These are phyloP conservation scores for Listronotus bonariensis DNA, from an alignment of 1,140 invertebrate species.

Conservation along the genomic window DNA sequence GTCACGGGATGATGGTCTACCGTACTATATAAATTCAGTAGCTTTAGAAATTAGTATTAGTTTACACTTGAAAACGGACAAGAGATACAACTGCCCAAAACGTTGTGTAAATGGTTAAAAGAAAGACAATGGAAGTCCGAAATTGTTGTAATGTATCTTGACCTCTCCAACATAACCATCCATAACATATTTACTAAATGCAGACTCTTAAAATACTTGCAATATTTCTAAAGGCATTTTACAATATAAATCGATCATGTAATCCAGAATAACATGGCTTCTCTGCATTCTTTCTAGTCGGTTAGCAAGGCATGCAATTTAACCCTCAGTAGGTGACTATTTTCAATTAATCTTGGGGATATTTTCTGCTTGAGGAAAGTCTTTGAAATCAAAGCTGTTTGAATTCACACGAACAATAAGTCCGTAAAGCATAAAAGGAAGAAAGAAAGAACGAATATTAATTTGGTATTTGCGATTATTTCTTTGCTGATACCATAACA, in stretches of 20 bases:
- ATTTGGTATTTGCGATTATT: conserved; percentile 21
- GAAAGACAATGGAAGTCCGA: too few relatives aligned
- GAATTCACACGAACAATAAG: conserved; percentile 9
- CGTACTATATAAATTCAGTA: too few relatives aligned
- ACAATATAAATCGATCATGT: background rate
- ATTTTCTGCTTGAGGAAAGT: conserved; percentile 26
- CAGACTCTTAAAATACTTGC: too few relatives aligned
- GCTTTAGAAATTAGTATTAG: too few relatives aligned
- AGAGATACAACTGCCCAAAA: too few relatives aligned
- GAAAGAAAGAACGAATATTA: conserved; percentile 15
- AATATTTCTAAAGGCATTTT: too few relatives aligned
- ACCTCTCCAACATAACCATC: too few relatives aligned
- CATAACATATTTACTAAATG: too few relatives aligned
- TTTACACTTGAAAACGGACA: too few relatives aligned
- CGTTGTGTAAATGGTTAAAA: too few relatives aligned
- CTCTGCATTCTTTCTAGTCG: conserved; percentile 15
- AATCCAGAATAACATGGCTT: conserved; percentile 10
- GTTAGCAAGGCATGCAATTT: conserved; percentile 29
- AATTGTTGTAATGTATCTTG: too few relatives aligned
- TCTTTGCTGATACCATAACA: conserved; percentile 1
- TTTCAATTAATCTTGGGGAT: conserved; percentile 26
- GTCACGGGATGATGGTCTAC: too few relatives aligned
- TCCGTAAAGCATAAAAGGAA: conserved; percentile 10
- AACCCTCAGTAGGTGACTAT: conserved; percentile 18
- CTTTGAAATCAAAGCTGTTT: conserved; percentile 16